Evolutionary conservation across 2,113 vertebrate species (phyloP).

Genomic region (Crotalus horridus): DNA sequence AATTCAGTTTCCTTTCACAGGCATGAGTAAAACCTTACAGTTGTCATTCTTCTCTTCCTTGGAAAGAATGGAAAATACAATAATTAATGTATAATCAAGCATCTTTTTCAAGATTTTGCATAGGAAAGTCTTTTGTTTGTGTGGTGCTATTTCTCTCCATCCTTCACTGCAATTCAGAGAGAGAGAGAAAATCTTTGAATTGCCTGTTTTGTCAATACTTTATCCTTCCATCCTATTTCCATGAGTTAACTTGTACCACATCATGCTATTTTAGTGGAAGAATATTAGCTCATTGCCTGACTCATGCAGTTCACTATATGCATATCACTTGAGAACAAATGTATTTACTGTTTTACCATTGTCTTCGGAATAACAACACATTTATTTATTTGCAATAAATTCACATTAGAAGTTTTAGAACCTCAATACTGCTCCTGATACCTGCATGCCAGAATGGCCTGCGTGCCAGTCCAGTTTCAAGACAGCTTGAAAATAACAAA

Average conservation of each 20-base stretch:
- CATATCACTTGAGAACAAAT: not conserved
- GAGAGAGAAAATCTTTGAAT: slow-evolving; percentile 19
- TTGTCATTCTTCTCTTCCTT: too few relatives aligned
- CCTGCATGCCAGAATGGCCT: not conserved
- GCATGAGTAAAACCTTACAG: too few relatives aligned
- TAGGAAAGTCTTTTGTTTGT: too few relatives aligned
- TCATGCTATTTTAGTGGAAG: not conserved
- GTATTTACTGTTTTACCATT: not conserved
- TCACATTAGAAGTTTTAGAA: not conserved
- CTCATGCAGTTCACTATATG: not conserved
- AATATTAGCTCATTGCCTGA: slow-evolving; percentile 16
- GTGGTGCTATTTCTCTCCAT: too few relatives aligned
- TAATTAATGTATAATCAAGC: too few relatives aligned
- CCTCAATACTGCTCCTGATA: not conserved
- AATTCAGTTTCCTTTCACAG: too few relatives aligned
- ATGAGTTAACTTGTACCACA: slow-evolving; percentile 27
- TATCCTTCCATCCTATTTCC: slow-evolving; percentile 34
- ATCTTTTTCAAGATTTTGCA: too few relatives aligned
- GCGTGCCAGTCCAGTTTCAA: not conserved
- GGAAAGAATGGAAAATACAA: too few relatives aligned
- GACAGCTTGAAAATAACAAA: not conserved
- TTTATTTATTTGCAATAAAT: rapidly evolving
- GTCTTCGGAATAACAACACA: not conserved
- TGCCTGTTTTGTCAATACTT: slow-evolving; percentile 24
- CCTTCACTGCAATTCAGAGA: not conserved